Evolutionary conservation across 2,797 vertebrate genomes (phyloP).

Genomic region (Fratercula arctica): DNA sequence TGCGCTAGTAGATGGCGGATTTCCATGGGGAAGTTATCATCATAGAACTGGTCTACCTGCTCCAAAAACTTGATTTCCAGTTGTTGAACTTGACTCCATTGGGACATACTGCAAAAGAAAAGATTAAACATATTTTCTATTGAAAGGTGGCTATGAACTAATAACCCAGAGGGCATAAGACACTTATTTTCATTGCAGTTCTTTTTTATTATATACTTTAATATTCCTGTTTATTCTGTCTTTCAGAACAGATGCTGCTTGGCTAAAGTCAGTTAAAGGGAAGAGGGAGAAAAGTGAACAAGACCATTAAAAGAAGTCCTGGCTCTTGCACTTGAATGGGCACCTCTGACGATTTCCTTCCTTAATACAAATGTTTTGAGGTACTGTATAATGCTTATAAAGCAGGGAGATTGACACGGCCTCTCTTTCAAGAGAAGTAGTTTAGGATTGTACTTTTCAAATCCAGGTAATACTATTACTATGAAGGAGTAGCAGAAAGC

Average conservation of each 20-base stretch:
- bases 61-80: conserved; percentile 93
- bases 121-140: neutral
- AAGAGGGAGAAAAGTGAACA: neutral
- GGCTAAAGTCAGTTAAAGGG: neutral
- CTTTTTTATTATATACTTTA: neutral
- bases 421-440: neutral
- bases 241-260: neutral
- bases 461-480: neutral
- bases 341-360: neutral
- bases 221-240: neutral
- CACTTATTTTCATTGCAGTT: neutral
- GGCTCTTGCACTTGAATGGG: neutral
- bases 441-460: neutral
- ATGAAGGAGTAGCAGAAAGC: neutral
- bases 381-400: neutral
- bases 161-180: neutral
- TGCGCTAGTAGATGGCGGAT: conserved; percentile 90
- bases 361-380: neutral
- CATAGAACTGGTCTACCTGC: conserved; percentile 94
- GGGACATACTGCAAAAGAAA: conserved; percentile 86
- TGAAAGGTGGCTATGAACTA: neutral
- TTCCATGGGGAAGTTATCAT: conserved; percentile 98
- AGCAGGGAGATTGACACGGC: neutral
- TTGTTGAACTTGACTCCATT: conserved; percentile 97
- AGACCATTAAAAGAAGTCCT: neutral